Conservation (phyloP, 1,140 invertebrate species). For the Camponotus floridanus region DNA sequence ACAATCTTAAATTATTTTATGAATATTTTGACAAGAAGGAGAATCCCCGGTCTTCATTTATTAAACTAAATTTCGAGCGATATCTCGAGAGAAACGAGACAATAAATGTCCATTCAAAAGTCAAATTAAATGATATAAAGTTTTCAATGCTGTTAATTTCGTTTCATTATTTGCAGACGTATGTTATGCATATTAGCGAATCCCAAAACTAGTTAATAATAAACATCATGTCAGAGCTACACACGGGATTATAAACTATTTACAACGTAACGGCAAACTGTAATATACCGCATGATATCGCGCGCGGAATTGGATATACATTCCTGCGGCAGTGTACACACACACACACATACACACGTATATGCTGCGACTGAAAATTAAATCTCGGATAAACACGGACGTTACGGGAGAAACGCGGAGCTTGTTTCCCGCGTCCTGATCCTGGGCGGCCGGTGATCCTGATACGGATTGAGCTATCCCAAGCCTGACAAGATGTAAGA, state of each 20-base stretch:
- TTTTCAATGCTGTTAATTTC: neutral
- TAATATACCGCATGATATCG: conserved; percentile 44
- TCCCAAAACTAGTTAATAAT: conserved; percentile 31
- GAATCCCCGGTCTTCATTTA: neutral
- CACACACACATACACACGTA: no score
- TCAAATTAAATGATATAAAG: neutral
- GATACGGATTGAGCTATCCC: conserved; percentile 66
- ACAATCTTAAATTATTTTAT: neutral
- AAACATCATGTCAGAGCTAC: conserved; percentile 31
- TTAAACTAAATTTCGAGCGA: neutral
- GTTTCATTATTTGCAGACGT: neutral
- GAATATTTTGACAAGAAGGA: neutral
- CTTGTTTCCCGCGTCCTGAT: conserved; percentile 19
- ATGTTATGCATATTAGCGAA: neutral
- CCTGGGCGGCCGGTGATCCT: conserved; percentile 55
- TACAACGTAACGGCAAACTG: conserved; percentile 55
- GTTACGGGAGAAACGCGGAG: neutral
- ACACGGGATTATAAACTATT: conserved; percentile 54
- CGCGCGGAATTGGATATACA: conserved; percentile 46
- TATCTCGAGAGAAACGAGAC: neutral
- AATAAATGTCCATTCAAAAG: neutral
- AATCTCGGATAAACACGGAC: conserved; percentile 57
- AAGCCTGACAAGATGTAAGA: conserved; percentile 68
- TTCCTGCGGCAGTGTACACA: conserved; percentile 55
- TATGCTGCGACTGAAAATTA: conserved; percentile 46